Base-by-base conservation (phyloP, 2,797 vertebrate genomes). In the Hippoglossus hippoglossus region DNA sequence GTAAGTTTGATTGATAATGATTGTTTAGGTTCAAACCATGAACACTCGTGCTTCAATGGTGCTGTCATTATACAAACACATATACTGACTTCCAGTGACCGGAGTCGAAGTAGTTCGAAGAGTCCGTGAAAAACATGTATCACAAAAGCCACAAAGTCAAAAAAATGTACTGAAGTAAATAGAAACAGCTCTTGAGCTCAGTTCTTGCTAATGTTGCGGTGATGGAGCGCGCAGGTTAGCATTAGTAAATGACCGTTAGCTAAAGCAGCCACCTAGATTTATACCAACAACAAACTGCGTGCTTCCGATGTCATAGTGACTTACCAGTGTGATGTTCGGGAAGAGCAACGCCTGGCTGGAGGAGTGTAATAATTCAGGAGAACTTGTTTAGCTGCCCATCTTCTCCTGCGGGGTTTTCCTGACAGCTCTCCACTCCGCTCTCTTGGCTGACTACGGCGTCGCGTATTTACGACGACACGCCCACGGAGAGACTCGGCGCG, bases 351-450 rank as follows among this genome's bases (percentile, higher is more conserved):
- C 6, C 55, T 26, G 5, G 13, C 2, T 19, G 18, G 3, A 49
- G 31, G 15, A n/a, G 65, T 50, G 15, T 22, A 8, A 11, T 22
- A 62, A 66, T 31, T 49, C 0, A 59, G n/a, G 0, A 25, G 13
- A 55, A 72, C 15, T 68, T 70, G 31, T 74, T 78, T 56, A 76
- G 65, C 0, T 11, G 26, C 5, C 59, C 83, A 88, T 87, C 62
- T 12, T 79, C 25, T 73, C 60, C 41, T 10, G 62, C 36, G 60
- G 39, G 74, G 54, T 73, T 88, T 84, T 60, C 19, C 9, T 72
- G 75, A 83, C 82, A 78, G 80, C 34, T 46, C 54, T 71, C 22
- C 6, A 57, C 46, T 63, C 4, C 47, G 67, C 62, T 71, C 36
- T 50, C 11, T 46, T 21, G 26, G 39, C 50, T 34, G 16, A 39